Evolutionary conservation across 2,113 vertebrate genomes (phyloP).

Genomic region (Thinocorus orbignyianus): DNA sequence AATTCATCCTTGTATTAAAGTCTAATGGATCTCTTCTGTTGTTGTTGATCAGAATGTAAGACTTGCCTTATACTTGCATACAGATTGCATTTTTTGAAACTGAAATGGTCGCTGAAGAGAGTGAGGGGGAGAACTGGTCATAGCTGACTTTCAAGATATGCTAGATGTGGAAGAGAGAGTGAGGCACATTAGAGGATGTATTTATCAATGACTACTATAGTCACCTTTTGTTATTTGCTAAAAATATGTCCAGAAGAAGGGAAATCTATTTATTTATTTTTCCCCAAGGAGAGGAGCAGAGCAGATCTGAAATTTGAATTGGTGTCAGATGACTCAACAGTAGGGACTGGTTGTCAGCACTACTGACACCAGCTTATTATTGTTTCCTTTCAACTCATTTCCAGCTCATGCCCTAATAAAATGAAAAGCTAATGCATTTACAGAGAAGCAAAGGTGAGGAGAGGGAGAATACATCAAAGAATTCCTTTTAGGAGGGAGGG

Average conservation of each 20-base stretch:
- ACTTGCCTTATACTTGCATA: neutral
- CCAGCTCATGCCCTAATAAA: neutral
- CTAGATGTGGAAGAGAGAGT: neutral
- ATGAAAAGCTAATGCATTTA: neutral
- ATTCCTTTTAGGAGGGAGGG: neutral
- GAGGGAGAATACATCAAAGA: neutral
- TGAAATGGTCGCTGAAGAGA: neutral
- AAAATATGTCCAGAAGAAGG: neutral
- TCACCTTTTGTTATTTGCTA: neutral
- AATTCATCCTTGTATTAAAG: neutral
- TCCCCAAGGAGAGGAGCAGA: neutral
- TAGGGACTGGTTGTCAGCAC: neutral
- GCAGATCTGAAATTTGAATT: neutral
- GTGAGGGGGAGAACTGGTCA: neutral
- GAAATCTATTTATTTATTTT: neutral
- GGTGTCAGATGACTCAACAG: neutral
- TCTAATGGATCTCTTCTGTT: neutral
- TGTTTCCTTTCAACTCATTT: neutral
- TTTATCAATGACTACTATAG: neutral
- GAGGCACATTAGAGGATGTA: neutral
- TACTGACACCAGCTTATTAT: neutral
- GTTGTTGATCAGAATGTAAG: neutral
- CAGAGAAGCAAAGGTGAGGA: neutral
- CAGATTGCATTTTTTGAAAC: neutral
- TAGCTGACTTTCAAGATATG: neutral